phyloP scores from a whole-genome alignment of 2,888 invertebrate species.

The Gymnocheta viridis region DNA sequence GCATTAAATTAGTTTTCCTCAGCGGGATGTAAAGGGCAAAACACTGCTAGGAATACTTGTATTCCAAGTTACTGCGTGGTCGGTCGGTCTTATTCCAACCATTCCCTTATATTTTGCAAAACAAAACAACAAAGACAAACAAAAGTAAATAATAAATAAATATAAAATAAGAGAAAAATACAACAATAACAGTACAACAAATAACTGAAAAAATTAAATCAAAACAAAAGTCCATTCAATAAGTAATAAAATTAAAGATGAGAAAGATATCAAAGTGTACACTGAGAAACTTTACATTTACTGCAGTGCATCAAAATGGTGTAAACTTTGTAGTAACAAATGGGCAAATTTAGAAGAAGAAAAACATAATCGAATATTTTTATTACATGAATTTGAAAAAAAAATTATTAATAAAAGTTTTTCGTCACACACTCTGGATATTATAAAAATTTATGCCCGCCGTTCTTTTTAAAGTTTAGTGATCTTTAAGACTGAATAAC shows the following conservation, averaged over 20 bases:
- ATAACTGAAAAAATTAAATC: slow-evolving; percentile 41
- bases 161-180: slow-evolving; percentile 21
- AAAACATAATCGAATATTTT: too few relatives aligned
- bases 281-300: slow-evolving; percentile 2
- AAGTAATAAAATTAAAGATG: slow-evolving; percentile 54
- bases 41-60: not conserved
- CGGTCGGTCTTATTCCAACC: not conserved
- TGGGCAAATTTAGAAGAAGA: too few relatives aligned
- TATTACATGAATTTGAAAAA: too few relatives aligned
- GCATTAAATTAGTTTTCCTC: slow-evolving; percentile 45
- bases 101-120: not conserved
- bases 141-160: slow-evolving; percentile 56
- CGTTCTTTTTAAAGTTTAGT: too few relatives aligned
- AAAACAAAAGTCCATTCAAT: slow-evolving; percentile 59
- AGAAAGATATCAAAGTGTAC: slow-evolving; percentile 19
- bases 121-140: not conserved
- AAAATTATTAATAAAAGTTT: too few relatives aligned
- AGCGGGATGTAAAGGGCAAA: not conserved
- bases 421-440: too few relatives aligned
- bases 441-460: too few relatives aligned
- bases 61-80: not conserved
- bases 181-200: not conserved
- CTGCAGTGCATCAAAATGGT: too few relatives aligned
- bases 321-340: too few relatives aligned
- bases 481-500: too few relatives aligned